Evolutionary conservation across 2,888 invertebrate genomes (phyloP).

Genomic region (Lamellibrachia satsuma): DNA sequence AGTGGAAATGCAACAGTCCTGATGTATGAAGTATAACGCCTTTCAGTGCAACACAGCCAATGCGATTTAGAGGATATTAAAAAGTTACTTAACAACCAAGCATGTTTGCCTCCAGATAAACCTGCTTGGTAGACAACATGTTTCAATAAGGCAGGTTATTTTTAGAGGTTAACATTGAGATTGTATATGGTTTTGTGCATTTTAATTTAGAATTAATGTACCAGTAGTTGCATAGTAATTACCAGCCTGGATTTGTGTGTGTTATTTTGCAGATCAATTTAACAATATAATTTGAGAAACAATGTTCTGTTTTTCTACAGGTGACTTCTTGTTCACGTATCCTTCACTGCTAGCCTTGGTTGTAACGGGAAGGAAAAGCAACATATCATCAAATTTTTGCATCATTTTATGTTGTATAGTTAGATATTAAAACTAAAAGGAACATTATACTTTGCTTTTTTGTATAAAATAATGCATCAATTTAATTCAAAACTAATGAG

Average conservation of each 20-base stretch:
- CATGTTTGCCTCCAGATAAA: slow-evolving; percentile 23
- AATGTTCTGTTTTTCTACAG: slow-evolving; percentile 42
- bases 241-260: too few relatives aligned
- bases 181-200: too few relatives aligned
- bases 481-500: neutral
- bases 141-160: too few relatives aligned
- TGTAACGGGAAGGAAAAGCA: neutral
- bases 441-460: neutral
- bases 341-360: slow-evolving; percentile 46
- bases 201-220: too few relatives aligned
- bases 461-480: neutral
- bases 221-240: too few relatives aligned
- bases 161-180: too few relatives aligned
- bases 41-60: neutral
- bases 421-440: neutral
- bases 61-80: neutral
- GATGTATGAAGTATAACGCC: neutral
- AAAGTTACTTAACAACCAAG: neutral
- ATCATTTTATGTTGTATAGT: neutral
- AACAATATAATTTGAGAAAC: too few relatives aligned
- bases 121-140: too few relatives aligned
- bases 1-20: neutral
- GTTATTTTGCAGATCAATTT: too few relatives aligned
- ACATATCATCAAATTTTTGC: too few relatives aligned
- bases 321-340: slow-evolving; percentile 63